Percentiles rank a stretch among this genome's conserved stretches.
Conservation (phyloP, 2,797 vertebrate species). For the Sebastes trivittatus region DNA sequence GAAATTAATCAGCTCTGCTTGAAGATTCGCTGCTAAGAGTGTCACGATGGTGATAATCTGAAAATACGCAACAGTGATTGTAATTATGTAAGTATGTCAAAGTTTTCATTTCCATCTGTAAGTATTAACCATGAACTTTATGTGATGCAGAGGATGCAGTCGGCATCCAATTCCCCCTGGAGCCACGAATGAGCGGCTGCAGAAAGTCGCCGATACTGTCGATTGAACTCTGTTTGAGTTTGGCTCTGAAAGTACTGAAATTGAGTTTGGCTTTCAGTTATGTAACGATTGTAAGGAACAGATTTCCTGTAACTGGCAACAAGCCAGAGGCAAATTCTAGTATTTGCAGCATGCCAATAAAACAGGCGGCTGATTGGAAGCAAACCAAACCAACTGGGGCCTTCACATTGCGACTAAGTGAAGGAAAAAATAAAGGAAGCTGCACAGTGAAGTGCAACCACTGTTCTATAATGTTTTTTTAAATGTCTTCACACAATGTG, state of each 20-base stretch:
- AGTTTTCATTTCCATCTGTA: slow-evolving; percentile 15
- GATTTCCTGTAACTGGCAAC: slow-evolving; percentile 17
- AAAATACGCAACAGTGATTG: slow-evolving; percentile 1
- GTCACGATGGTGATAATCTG: neutral
- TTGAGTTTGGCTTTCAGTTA: slow-evolving; percentile 38
- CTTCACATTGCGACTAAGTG: neutral
- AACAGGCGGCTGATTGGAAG: slow-evolving; percentile 16
- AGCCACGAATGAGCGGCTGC: neutral
- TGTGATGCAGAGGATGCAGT: slow-evolving; percentile 9
- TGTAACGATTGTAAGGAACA: slow-evolving; percentile 30
- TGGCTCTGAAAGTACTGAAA: slow-evolving; percentile 28
- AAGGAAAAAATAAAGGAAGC: neutral
- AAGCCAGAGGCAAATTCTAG: slow-evolving; percentile 44
- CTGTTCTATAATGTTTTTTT: neutral
- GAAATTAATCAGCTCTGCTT: neutral
- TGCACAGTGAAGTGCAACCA: neutral
- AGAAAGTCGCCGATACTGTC: slow-evolving; percentile 21
- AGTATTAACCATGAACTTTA: slow-evolving; percentile 14
- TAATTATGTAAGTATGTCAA: slow-evolving; percentile 26
- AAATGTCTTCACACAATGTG: neutral
- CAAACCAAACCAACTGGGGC: neutral
- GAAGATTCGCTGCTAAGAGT: neutral
- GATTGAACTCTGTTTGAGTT: slow-evolving; percentile 33
- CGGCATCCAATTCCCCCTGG: neutral
- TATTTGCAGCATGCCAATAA: slow-evolving; percentile 36